Percentiles rank a stretch among this genome's conserved stretches.
Evolutionary conservation across 2,888 invertebrate genomes (phyloP).

Genomic region (Pristionchus fissidentatus): DNA sequence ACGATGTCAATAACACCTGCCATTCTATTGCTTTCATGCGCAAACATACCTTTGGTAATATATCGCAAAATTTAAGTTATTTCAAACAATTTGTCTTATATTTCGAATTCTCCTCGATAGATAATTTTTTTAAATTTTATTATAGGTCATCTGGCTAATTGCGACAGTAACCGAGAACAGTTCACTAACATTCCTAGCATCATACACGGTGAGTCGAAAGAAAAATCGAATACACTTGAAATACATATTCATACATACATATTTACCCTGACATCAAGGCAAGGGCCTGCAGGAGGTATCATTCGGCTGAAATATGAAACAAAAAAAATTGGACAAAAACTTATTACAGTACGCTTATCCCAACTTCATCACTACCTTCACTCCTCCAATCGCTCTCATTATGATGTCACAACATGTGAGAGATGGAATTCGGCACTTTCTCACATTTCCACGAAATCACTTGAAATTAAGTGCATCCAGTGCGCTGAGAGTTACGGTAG

Average conservation of each 20-base stretch:
- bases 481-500: too few relatives aligned
- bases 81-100: too few relatives aligned
- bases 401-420: neutral
- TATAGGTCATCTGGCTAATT: neutral
- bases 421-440: neutral
- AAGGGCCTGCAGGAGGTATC: too few relatives aligned
- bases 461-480: neutral
- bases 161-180: neutral
- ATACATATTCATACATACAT: too few relatives aligned
- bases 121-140: neutral
- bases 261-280: too few relatives aligned
- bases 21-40: too few relatives aligned
- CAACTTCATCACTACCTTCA: constrained; percentile 1
- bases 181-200: neutral
- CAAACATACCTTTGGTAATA: too few relatives aligned
- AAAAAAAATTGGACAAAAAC: neutral
- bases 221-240: too few relatives aligned
- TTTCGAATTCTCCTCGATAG: too few relatives aligned
- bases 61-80: too few relatives aligned
- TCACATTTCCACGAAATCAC: neutral
- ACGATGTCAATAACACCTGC: too few relatives aligned
- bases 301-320: neutral
- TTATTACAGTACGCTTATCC: constrained; percentile 1
- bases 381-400: neutral
- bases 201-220: neutral